Percentiles rank a stretch among this genome's conserved stretches.
Evolutionary conservation across 2,888 invertebrate species (phyloP).

Genomic region (Muschampia plurimacula): DNA sequence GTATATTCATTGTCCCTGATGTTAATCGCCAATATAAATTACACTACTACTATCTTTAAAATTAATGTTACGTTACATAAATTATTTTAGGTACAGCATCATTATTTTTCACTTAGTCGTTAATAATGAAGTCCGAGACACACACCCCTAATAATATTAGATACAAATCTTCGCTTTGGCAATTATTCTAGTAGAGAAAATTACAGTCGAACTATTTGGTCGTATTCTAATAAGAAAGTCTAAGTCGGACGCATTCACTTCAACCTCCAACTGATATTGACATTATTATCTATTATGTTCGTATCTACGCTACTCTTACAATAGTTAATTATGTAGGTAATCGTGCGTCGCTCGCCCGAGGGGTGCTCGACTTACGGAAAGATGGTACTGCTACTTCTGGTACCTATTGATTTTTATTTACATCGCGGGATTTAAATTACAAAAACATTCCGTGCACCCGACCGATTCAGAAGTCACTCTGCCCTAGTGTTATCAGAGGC

Average conservation of each 20-base stretch:
- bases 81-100: slow-evolving; percentile 60
- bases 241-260: slow-evolving; percentile 51
- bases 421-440: slow-evolving; percentile 59
- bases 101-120: slow-evolving; percentile 39
- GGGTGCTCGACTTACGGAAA: slow-evolving; percentile 24
- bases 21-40: slow-evolving; percentile 65
- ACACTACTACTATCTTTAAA: slow-evolving; percentile 63
- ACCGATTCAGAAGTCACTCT: slow-evolving; percentile 62
- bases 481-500: slow-evolving; percentile 60
- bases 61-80: slow-evolving; percentile 64
- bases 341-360: slow-evolving; percentile 41
- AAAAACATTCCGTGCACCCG: slow-evolving; percentile 60
- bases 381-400: slow-evolving; percentile 31
- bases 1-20: slow-evolving; percentile 43
- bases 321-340: slow-evolving; percentile 43
- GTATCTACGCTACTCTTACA: slow-evolving; percentile 40
- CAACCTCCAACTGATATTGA: slow-evolving; percentile 44
- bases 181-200: slow-evolving; percentile 43
- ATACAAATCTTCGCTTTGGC: slow-evolving; percentile 41
- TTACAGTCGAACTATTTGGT: slow-evolving; percentile 41
- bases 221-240: slow-evolving; percentile 36
- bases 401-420: slow-evolving; percentile 56
- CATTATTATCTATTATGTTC: slow-evolving; percentile 41
- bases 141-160: slow-evolving; percentile 36
- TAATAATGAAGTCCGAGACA: slow-evolving; percentile 44